These are phyloP conservation scores for Yponomeuta sedellus DNA, from an alignment of 2,888 invertebrate species.

Conservation along the genomic window DNA sequence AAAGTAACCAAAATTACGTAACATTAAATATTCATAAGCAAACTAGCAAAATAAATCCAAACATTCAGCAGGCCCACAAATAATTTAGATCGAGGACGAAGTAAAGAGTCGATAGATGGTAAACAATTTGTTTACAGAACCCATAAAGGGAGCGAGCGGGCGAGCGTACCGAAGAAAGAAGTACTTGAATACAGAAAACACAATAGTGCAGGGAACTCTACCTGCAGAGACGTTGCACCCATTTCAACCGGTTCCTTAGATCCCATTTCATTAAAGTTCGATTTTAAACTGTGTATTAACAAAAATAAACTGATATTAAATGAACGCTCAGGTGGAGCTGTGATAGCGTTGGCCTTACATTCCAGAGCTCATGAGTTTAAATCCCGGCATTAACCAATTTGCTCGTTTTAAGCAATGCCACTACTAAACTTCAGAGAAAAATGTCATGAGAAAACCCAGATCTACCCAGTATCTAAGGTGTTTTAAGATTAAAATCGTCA, in stretches of 20 bases:
- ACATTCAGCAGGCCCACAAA: neutral
- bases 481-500: no score
- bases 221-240: neutral
- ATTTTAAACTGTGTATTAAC: neutral
- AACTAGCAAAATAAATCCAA: neutral
- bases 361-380: no score
- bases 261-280: neutral
- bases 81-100: neutral
- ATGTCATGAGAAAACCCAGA: no score
- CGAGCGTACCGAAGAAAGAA: neutral
- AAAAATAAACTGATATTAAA: neutral
- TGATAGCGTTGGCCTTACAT: no score
- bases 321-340: no score
- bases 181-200: constrained; percentile 1
- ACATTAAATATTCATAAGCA: neutral
- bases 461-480: no score
- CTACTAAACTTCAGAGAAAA: no score
- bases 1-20: neutral
- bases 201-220: neutral
- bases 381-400: no score
- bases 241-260: neutral
- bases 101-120: neutral
- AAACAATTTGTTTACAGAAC: constrained; percentile 1
- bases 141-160: constrained; percentile 2
- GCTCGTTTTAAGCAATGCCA: no score